phyloP scores from a whole-genome alignment of 2,888 invertebrate species.

The Ochropacha duplaris region DNA sequence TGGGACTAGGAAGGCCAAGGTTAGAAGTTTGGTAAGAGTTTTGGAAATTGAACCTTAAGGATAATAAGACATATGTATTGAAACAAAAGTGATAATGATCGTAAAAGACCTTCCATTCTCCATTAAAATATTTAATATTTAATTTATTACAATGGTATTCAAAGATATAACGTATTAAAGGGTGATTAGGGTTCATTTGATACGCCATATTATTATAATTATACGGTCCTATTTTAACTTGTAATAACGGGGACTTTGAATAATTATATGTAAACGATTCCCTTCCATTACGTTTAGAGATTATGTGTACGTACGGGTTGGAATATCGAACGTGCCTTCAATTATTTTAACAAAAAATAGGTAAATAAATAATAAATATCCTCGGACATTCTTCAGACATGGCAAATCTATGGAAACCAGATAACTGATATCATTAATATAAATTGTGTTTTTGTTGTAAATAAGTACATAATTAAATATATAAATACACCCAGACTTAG shows the following conservation, averaged over 20 bases:
- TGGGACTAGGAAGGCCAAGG: no score
- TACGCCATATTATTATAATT: conserved; percentile 23
- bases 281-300: conserved; percentile 31
- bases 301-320: conserved; percentile 16
- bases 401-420: no score
- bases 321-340: conserved; percentile 4
- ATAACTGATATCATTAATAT: no score
- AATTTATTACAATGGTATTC: background rate
- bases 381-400: no score
- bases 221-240: conserved; percentile 20
- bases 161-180: conserved; percentile 8
- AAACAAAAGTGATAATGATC: no score
- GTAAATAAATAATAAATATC: no score
- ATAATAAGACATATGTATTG: no score
- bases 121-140: background rate
- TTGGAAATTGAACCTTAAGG: no score
- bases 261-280: conserved; percentile 55
- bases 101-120: background rate
- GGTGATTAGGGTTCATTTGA: conserved; percentile 30
- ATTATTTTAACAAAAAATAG: background rate
- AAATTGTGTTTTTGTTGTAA: no score
- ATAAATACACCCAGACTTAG: no score
- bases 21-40: no score
- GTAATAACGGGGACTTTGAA: conserved; percentile 41
- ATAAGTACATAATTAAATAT: no score